Evolutionary conservation across 2,113 vertebrate genomes (phyloP), one percentile per base, ranked within the genome.

Genomic region (Bettongia penicillata): DNA sequence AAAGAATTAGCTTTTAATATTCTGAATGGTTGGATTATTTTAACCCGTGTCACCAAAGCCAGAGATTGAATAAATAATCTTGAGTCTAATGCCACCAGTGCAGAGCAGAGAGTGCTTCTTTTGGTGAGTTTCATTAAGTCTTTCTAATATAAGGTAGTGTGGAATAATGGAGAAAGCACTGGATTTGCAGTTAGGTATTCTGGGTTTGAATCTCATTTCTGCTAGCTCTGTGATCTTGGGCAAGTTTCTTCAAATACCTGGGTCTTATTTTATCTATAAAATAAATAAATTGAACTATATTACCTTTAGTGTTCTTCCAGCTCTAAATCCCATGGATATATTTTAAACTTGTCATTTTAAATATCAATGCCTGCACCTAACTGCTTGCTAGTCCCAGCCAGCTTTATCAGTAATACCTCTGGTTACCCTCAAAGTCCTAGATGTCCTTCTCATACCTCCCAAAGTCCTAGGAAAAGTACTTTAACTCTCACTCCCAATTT

Each of bases 11-110:
- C 51, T 98, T 96, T 97, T 96, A 96, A 96, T 96, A 95, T 90
- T 96, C 91, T 97, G 68, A 98, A 98, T 95, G 47, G 91, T 98
- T 97, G 91, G 84, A 97, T 98, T 98, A 96, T 84, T 97, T 96
- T 93, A 97, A 94, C 77, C 94, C 90, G 77, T 92, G 93, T 95
- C 94, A 97, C 95, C 96, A 97, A 98, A 95, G 95, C 91, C 97
- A 97, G 37, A 93, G 94, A 93, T 93, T 92, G 92, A 77, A 97
- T 89, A 96, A 94, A 68, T 90, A 53, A 94, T 89, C 31, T 22
- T 51, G 43, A 93, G 55, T 5, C 22, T 95, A 51, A 92, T 24
- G 7, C 14, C 51, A 91, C 16, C 14, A 90, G 31, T 0, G 1
- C 25, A 92, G 24, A 95, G 24, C 8, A 93, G 50, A 31, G 90